These are phyloP conservation scores for Zaprionus vittiger DNA, from an alignment of 1,140 invertebrate species.

Conservation along the genomic window DNA sequence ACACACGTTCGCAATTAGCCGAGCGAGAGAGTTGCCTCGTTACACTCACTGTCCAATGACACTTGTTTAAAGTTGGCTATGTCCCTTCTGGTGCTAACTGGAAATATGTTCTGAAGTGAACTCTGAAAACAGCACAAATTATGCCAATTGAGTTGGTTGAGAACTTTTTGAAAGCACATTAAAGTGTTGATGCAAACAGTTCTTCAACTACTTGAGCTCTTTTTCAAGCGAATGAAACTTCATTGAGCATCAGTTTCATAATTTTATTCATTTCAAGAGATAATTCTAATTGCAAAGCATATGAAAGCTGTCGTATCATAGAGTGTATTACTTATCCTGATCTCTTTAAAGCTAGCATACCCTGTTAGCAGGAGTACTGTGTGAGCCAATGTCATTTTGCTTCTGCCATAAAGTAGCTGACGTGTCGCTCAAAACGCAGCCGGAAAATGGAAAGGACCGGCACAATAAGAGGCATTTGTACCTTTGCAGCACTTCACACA, in stretches of 20 bases:
- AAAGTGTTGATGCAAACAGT: background rate
- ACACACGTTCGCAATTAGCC: slow-evolving; percentile 72
- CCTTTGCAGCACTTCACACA: slow-evolving; percentile 43
- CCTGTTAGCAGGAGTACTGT: background rate
- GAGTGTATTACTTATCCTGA: background rate
- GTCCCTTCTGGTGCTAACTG: background rate
- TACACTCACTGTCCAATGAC: slow-evolving; percentile 1
- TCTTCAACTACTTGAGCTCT: background rate
- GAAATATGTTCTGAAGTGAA: background rate
- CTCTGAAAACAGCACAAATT: background rate
- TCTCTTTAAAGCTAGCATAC: background rate
- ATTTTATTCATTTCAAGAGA: background rate
- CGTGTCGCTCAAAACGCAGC: slow-evolving; percentile 11
- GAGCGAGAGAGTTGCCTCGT: slow-evolving; percentile 7
- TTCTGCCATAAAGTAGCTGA: background rate
- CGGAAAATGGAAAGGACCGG: slow-evolving; percentile 13
- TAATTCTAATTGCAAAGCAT: background rate
- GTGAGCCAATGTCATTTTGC: slow-evolving; percentile 16
- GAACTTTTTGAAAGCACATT: background rate
- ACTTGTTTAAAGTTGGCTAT: slow-evolving; percentile 9
- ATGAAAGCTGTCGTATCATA: background rate
- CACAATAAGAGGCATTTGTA: slow-evolving; percentile 30
- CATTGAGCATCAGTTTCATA: background rate
- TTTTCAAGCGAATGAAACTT: background rate
- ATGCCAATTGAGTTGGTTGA: background rate